phyloP scores from a whole-genome alignment of 2,888 invertebrate species.

The Pristionchus japonicus region DNA sequence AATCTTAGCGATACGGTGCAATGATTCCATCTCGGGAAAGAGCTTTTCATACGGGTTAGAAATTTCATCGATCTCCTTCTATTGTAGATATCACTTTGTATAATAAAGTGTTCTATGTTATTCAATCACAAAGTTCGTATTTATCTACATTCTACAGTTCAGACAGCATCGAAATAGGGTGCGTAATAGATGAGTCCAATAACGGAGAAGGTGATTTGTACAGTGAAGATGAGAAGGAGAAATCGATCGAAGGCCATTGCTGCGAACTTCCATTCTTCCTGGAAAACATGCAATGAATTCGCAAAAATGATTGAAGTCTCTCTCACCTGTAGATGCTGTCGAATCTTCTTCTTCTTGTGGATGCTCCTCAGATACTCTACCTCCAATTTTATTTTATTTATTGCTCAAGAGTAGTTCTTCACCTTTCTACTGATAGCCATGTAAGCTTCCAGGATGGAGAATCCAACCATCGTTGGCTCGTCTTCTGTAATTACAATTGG shows the following conservation, averaged over 20 bases:
- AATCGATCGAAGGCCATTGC: slow-evolving; percentile 48
- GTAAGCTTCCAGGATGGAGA: slow-evolving; percentile 43
- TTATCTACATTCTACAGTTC: background rate
- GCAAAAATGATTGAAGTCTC: background rate
- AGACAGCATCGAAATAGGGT: slow-evolving; percentile 44
- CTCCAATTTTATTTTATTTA: background rate
- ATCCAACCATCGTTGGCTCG: slow-evolving; percentile 27
- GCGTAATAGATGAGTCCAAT: slow-evolving; percentile 40
- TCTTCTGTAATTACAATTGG: background rate
- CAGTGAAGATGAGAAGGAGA: slow-evolving; percentile 43
- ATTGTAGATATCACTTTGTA: background rate
- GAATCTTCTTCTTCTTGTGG: slow-evolving; percentile 24
- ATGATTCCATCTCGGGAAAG: background rate
- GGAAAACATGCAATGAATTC: background rate
- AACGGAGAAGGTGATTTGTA: slow-evolving; percentile 3
- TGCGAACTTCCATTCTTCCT: slow-evolving; percentile 48
- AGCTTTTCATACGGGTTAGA: slow-evolving; percentile 20
- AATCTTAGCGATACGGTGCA: background rate
- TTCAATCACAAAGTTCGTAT: background rate
- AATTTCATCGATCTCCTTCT: background rate
- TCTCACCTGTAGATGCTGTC: slow-evolving; percentile 8
- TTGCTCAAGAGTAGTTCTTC: background rate
- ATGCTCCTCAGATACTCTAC: slow-evolving; percentile 16
- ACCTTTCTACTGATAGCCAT: slow-evolving; percentile 29
- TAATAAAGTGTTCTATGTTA: background rate